phyloP scores from a whole-genome alignment of 2,797 vertebrate genomes.

The Notolabrus celidotus region DNA sequence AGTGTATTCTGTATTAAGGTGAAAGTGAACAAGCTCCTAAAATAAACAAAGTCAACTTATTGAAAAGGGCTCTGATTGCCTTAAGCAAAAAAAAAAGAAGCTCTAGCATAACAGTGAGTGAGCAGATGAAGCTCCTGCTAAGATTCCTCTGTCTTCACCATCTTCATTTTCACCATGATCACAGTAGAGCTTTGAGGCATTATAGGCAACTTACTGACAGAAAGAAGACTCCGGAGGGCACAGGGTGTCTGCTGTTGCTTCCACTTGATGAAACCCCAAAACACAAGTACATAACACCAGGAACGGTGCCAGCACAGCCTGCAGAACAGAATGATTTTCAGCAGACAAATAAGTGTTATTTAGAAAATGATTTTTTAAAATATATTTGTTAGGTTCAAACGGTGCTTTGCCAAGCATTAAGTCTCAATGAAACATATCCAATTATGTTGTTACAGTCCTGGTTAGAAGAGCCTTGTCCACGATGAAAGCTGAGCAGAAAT shows the following conservation, averaged over 20 bases:
- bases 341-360: neutral
- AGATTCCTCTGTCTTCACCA: neutral
- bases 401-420: neutral
- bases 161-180: slow-evolving; percentile 4
- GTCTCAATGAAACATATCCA: neutral
- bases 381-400: neutral
- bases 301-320: slow-evolving; percentile 48
- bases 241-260: slow-evolving; percentile 36
- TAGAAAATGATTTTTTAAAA: neutral
- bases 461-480: neutral
- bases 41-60: neutral
- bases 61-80: neutral
- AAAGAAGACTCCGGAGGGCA: slow-evolving; percentile 64
- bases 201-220: slow-evolving; percentile 72
- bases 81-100: neutral
- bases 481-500: neutral
- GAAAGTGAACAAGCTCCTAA: neutral
- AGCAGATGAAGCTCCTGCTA: slow-evolving; percentile 4
- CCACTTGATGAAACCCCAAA: slow-evolving; percentile 39
- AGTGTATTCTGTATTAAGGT: neutral
- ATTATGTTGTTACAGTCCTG: neutral
- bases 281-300: slow-evolving; percentile 45
- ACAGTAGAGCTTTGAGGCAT: slow-evolving; percentile 9
- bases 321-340: slow-evolving; percentile 13
- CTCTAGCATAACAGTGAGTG: neutral